These are phyloP conservation scores for Chrysopa pallens DNA, from an alignment of 1,140 invertebrate species.

Conservation along the genomic window DNA sequence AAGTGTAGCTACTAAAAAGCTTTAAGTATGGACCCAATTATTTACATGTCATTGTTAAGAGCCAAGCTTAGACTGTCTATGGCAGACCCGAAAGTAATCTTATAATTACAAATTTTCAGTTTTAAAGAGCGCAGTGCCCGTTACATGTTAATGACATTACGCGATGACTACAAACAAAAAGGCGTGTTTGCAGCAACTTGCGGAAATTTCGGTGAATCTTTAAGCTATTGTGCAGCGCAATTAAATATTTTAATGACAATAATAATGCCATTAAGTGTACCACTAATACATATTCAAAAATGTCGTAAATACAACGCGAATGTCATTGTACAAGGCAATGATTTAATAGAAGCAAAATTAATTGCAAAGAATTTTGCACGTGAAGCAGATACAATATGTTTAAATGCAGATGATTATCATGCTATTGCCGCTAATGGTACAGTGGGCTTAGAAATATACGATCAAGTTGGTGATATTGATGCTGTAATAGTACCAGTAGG, in stretches of 20 bases:
- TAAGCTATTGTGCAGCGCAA: conserved; percentile 50
- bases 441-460: conserved; percentile 48
- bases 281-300: conserved; percentile 54
- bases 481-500: conserved; percentile 44
- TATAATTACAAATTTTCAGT: conserved; percentile 15
- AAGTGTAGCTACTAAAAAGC: too few species aligned
- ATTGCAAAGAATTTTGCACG: conserved; percentile 34
- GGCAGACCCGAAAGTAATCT: too few species aligned
- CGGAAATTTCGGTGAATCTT: conserved; percentile 56
- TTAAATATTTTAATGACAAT: conserved; percentile 56
- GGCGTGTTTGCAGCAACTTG: conserved; percentile 63
- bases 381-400: conserved; percentile 19
- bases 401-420: conserved; percentile 37
- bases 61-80: too few species aligned
- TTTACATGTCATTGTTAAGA: too few species aligned
- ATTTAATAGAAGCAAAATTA: conserved; percentile 43
- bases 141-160: conserved; percentile 43
- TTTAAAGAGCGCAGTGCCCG: conserved; percentile 67
- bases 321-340: conserved; percentile 45
- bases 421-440: conserved; percentile 56
- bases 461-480: conserved; percentile 34
- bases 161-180: conserved; percentile 34
- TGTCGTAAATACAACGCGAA: conserved; percentile 50
- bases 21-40: too few species aligned
- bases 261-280: conserved; percentile 54